Evolutionary conservation across 2,888 invertebrate genomes (phyloP).

Genomic region (Lasioglossum marginatum): DNA sequence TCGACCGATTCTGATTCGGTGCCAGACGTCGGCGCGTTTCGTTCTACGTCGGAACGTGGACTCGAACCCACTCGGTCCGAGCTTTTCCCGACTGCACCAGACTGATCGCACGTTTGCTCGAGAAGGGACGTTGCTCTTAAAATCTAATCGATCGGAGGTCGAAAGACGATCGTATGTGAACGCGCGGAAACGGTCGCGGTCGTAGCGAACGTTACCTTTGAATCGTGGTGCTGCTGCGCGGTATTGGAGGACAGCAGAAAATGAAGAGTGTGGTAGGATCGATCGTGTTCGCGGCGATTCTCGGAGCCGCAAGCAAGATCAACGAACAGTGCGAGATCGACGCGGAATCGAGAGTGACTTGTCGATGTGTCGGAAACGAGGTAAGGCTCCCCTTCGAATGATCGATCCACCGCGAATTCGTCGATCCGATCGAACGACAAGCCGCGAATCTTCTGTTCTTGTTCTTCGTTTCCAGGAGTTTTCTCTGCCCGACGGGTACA

Average conservation of each 20-base stretch:
- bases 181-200: neutral
- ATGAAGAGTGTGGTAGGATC: conserved; percentile 12
- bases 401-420: neutral
- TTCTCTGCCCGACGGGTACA: conserved; percentile 66
- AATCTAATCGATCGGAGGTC: neutral
- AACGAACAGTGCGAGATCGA: conserved; percentile 68
- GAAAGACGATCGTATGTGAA: too few relatives aligned
- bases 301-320: conserved; percentile 52
- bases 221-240: neutral
- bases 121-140: neutral
- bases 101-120: neutral
- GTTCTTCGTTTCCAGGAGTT: conserved; percentile 70
- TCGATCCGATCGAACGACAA: neutral
- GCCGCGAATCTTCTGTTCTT: neutral
- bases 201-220: neutral
- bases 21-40: neutral
- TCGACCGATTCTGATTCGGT: conserved; percentile 29
- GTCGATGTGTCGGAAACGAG: conserved; percentile 71
- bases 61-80: neutral
- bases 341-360: conserved; percentile 58
- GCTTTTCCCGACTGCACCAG: neutral
- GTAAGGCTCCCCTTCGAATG: conserved; percentile 46
- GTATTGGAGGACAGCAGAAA: neutral
- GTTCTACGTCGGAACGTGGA: neutral
- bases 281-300: neutral